These are phyloP conservation scores for Thera britannica DNA, from an alignment of 2,888 invertebrate species.

Conservation along the genomic window DNA sequence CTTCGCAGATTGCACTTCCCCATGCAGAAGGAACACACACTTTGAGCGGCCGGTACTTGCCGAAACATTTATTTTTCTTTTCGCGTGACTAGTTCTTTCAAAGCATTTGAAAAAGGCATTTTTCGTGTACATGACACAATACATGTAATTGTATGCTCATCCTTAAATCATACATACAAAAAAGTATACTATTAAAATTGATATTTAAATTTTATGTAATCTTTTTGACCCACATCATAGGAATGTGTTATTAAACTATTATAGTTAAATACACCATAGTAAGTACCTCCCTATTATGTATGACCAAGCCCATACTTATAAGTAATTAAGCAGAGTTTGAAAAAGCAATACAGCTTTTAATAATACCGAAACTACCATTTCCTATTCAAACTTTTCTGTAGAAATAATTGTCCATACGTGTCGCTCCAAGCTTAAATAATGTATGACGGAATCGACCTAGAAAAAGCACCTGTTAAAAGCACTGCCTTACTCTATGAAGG, in stretches of 20 bases:
- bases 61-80: no score
- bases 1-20: conserved; percentile 19
- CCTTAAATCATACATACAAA: no score
- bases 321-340: not conserved
- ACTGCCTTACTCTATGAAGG: not conserved
- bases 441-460: conserved; percentile 3
- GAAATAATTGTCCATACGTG: conserved; percentile 1
- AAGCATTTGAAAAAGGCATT: no score
- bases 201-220: no score
- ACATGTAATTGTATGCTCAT: no score
- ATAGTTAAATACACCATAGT: no score
- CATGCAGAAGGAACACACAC: conserved; percentile 22
- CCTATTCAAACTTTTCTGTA: not conserved
- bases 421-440: conserved; percentile 12
- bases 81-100: no score
- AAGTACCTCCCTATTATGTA: not conserved
- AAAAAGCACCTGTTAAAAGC: conserved; percentile 12
- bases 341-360: not conserved
- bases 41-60: no score
- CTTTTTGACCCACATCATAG: no score
- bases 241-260: no score
- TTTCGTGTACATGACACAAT: no score
- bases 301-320: not conserved
- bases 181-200: no score
- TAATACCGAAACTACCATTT: not conserved